Evolutionary conservation across 2,113 vertebrate genomes (phyloP), one percentile per base, ranked within the genome.

Genomic region (Tricholaema leucomelas): DNA sequence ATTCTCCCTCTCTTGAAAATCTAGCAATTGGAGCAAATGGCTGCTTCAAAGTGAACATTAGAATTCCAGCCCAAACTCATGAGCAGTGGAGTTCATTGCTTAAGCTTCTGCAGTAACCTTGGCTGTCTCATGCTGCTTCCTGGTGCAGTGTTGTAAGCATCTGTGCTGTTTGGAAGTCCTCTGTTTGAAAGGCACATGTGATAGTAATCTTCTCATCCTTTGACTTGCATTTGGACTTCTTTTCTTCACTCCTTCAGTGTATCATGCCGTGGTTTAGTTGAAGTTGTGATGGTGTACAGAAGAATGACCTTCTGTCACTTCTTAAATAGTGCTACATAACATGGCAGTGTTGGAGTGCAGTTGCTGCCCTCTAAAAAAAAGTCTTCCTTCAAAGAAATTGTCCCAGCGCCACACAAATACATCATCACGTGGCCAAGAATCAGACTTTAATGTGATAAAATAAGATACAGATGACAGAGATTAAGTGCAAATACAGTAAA

Each of bases 21-120:
- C 33, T 80, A 89, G 36, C 40, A 63, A 15, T 80, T 63, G 69
- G 59, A 70, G 50, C 63, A 79, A 88, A 60, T 9, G 1, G 5
- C 84, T 59, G 58, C 56, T 81, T 91, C 77, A 88, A 59, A 87
- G 71, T 24, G 79, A 94, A 25, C 66, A 38, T 50, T 80, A 63
- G 61, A 64, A 93, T 94, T 95, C 85, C 67, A 65, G 30, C 65
- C 65, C 81, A 64, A 76, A 36, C 70, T 76, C 42, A 6, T 25
- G 81, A 81, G 59, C 3, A 1, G 40, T 33, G 30, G 33, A 67
- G 31, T 85, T 93, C n/a, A 31, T 72, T 79, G 60, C 72, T 56
- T 25, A 65, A 69, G 56, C 46, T 69, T 65, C 84, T 91, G 88
- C 80, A 92, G 52, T 94, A 84, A 91, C 91, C 91, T 94, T 96